A percentile compares a stretch with the other conserved stretches of the same genome.
phyloP scores from a whole-genome alignment of 1,140 invertebrate species.

The Plectus sambesii region DNA sequence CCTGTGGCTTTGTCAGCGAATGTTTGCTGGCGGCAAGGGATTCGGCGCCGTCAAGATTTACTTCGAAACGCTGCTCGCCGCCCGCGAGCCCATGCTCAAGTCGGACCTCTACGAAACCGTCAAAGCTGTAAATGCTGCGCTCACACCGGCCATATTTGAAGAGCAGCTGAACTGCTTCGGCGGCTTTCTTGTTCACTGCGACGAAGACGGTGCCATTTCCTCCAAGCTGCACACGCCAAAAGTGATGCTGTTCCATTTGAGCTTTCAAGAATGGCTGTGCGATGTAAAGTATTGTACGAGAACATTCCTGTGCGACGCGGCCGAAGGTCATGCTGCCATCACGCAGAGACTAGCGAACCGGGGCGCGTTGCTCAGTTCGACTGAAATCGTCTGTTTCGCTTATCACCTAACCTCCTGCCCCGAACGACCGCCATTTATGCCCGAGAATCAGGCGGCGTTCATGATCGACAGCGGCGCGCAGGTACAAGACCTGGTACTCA shows the following conservation, averaged over 20 bases:
- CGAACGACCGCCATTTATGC: too few species aligned
- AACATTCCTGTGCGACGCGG: slow-evolving; percentile 73
- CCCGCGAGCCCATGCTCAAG: slow-evolving; percentile 67
- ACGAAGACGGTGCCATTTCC: slow-evolving; percentile 60
- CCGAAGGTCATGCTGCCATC: slow-evolving; percentile 74
- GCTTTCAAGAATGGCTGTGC: slow-evolving; percentile 80
- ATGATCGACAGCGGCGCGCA: neutral
- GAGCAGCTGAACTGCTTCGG: too few species aligned
- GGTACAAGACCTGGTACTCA: neutral
- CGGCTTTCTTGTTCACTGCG: too few species aligned
- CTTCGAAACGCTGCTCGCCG: slow-evolving; percentile 72
- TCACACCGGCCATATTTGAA: too few species aligned
- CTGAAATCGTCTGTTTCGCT: slow-evolving; percentile 53
- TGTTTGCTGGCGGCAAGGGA: slow-evolving; percentile 78
- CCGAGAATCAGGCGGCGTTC: neutral
- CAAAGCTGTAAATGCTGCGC: slow-evolving; percentile 64
- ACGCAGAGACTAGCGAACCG: slow-evolving; percentile 66
- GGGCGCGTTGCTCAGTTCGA: slow-evolving; percentile 51
- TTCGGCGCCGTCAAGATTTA: slow-evolving; percentile 69
- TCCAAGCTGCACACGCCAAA: slow-evolving; percentile 76
- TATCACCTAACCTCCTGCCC: slow-evolving; percentile 48
- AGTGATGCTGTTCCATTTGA: too few species aligned
- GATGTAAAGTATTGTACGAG: slow-evolving; percentile 93
- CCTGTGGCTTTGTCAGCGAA: slow-evolving; percentile 79
- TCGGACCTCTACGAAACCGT: slow-evolving; percentile 68